Conservation (phyloP, 2,888 invertebrate genomes). For the Lottia gigantea region DNA sequence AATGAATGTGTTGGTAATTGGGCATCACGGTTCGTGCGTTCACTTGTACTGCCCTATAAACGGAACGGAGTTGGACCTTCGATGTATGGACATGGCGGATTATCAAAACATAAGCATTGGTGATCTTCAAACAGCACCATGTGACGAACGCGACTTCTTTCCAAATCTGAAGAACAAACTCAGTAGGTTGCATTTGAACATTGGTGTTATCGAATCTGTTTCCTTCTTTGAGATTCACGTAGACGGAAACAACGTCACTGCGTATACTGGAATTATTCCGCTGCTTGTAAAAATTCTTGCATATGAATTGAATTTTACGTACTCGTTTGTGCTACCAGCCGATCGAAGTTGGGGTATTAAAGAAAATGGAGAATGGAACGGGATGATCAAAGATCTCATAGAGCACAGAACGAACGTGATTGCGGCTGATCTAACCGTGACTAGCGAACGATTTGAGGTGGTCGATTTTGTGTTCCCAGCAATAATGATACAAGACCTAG, state of each 20-base stretch:
- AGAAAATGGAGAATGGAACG: background rate
- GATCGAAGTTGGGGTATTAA: background rate
- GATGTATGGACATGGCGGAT: too few relatives aligned
- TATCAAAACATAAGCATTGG: too few relatives aligned
- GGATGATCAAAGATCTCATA: background rate
- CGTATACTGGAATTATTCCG: background rate
- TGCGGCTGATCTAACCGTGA: background rate
- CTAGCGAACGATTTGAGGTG: background rate
- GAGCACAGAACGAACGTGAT: background rate
- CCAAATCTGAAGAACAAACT: background rate
- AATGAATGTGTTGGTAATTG: too few relatives aligned
- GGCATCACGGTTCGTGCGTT: too few relatives aligned
- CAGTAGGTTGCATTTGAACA: background rate
- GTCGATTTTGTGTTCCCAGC: background rate
- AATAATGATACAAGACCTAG: background rate
- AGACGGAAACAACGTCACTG: background rate
- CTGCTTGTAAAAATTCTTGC: background rate
- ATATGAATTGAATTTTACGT: background rate
- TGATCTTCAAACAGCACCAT: background rate
- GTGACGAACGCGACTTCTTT: background rate
- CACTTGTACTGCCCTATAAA: too few relatives aligned
- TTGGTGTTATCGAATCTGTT: background rate
- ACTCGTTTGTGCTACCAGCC: background rate
- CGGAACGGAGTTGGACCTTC: too few relatives aligned
- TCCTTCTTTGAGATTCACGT: background rate